These are phyloP conservation scores for Amphipoea lucens DNA, from an alignment of 2,888 invertebrate genomes.

Conservation along the genomic window DNA sequence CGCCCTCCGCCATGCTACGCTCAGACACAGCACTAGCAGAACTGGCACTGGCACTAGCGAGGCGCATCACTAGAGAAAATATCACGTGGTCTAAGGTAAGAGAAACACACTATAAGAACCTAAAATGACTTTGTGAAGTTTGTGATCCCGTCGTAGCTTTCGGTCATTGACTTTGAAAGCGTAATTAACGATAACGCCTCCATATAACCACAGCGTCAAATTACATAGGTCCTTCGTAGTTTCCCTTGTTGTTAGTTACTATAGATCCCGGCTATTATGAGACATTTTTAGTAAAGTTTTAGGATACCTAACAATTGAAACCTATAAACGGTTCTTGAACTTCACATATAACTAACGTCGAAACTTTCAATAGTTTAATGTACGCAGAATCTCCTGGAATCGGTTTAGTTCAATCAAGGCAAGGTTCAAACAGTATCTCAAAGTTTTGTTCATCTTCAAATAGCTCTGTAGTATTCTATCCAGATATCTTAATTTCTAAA, in stretches of 20 bases:
- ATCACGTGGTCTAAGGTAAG: constrained; percentile 95
- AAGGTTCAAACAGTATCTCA: constrained; percentile 18
- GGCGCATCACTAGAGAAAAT: constrained; percentile 93
- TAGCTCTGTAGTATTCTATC: constrained; percentile 4
- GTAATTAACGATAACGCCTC: constrained; percentile 1
- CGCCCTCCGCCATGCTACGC: constrained; percentile 90
- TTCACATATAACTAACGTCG: neutral
- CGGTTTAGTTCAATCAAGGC: constrained; percentile 33
- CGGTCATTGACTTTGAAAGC: constrained; percentile 28
- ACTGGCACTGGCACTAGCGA: constrained; percentile 92
- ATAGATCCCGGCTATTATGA: neutral
- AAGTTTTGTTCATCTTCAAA: constrained; percentile 35
- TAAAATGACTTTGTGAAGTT: neutral
- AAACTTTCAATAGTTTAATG: constrained; percentile 28
- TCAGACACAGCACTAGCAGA: constrained; percentile 91
- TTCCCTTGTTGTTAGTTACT: constrained; percentile 8
- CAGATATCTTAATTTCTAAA: constrained; percentile 6
- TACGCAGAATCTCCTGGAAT: constrained; percentile 25
- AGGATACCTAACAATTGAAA: constrained; percentile 21
- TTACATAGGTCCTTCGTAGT: neutral
- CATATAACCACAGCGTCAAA: neutral
- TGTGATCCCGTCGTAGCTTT: neutral
- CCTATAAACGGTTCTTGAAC: constrained; percentile 7
- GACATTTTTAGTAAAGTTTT: constrained; percentile 32
- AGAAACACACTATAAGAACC: neutral